phyloP scores from a whole-genome alignment of 2,797 vertebrate species.

The Threskiornis aethiopicus region DNA sequence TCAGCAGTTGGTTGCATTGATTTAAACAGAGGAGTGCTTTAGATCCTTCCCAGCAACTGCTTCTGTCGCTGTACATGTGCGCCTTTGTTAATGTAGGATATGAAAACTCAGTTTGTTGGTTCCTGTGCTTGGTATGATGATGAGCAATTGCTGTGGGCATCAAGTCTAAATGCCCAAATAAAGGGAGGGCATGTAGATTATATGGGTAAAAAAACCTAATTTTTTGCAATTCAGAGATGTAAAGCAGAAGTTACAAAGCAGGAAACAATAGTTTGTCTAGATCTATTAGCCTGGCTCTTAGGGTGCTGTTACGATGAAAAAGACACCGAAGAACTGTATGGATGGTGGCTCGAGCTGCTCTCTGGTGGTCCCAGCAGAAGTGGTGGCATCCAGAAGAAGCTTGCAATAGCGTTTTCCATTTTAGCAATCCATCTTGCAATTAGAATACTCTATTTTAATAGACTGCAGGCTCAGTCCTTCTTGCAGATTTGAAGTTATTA shows the following conservation, averaged over 20 bases:
- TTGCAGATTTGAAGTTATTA: neutral
- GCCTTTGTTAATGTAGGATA: neutral
- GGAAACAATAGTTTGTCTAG: neutral
- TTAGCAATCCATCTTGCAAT: neutral
- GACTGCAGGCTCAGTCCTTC: neutral
- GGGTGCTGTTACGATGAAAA: neutral
- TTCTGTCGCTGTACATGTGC: neutral
- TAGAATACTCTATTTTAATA: neutral
- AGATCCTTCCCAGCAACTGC: neutral
- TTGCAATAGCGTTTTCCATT: neutral
- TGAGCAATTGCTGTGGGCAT: neutral
- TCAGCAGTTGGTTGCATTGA: neutral
- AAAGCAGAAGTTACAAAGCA: neutral
- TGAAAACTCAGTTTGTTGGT: neutral
- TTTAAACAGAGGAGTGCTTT: neutral
- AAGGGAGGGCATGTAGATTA: neutral
- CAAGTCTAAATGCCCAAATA: neutral
- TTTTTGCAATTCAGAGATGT: neutral
- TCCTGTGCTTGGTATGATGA: neutral
- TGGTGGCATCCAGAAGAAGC: neutral
- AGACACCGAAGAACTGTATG: neutral
- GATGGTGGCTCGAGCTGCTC: neutral
- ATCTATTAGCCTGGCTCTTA: neutral
- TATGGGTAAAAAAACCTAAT: fast-evolving
- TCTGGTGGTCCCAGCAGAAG: neutral